These are phyloP conservation scores for Brachyhypopomus occidentalis DNA, from an alignment of 2,113 vertebrate genomes.

Conservation along the genomic window DNA sequence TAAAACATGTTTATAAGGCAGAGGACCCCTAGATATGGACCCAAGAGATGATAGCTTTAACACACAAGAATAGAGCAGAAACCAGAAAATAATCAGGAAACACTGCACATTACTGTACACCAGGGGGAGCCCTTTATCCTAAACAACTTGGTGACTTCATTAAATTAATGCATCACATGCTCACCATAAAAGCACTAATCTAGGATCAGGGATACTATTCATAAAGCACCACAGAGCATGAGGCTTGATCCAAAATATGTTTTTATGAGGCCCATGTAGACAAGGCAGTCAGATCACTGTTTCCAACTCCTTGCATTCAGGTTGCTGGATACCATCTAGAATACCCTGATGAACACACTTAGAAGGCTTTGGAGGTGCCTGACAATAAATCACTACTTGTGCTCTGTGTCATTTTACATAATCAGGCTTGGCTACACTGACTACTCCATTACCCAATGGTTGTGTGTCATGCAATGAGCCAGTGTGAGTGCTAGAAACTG, in stretches of 20 bases:
- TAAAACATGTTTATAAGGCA: not conserved
- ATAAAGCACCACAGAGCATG: not conserved
- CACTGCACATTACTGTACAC: not conserved
- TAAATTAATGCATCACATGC: not conserved
- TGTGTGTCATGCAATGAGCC: not conserved
- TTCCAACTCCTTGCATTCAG: not conserved
- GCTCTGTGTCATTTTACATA: not conserved
- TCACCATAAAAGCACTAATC: not conserved
- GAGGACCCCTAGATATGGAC: not conserved
- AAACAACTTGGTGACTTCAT: not conserved
- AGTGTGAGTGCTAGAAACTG: not conserved
- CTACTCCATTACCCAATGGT: not conserved
- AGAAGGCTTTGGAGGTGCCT: not conserved
- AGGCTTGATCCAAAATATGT: not conserved
- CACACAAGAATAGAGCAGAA: not conserved
- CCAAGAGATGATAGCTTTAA: not conserved
- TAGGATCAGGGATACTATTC: not conserved
- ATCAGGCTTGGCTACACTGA: not conserved
- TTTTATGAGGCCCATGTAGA: not conserved
- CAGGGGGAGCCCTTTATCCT: slow-evolving; percentile 26
- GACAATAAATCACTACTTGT: not conserved
- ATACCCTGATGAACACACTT: not conserved
- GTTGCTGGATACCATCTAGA: not conserved
- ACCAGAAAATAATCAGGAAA: not conserved
- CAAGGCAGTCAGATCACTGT: not conserved